A percentile compares a stretch with the other conserved stretches of the same genome.
Evolutionary conservation across 2,113 vertebrate genomes (phyloP).

Genomic region (Azemiops feae): DNA sequence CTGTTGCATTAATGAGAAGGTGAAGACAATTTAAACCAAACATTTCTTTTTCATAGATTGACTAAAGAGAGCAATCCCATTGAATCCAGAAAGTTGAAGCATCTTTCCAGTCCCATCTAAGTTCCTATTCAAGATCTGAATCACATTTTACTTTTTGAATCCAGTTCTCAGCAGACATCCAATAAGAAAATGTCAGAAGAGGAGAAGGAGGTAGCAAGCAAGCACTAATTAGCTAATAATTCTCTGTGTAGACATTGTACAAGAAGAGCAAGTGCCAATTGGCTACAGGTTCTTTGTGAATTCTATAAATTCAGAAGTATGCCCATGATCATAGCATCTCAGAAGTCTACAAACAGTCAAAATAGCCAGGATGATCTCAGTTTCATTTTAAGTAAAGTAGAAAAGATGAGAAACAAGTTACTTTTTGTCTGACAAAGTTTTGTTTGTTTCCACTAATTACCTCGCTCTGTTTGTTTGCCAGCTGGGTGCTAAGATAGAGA

Average conservation of each 20-base stretch:
- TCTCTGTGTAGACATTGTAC: not conserved
- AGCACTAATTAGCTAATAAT: not conserved
- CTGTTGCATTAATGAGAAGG: not conserved
- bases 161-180: not conserved
- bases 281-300: not conserved
- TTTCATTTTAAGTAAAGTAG: not conserved
- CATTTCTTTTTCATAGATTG: not conserved
- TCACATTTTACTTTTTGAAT: not conserved
- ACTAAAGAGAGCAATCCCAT: not conserved
- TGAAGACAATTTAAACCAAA: not conserved
- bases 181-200: not conserved
- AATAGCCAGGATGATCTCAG: not conserved
- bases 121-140: not conserved
- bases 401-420: not conserved
- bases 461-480: not conserved
- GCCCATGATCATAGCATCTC: not conserved
- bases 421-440: not conserved
- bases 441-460: not conserved
- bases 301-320: not conserved
- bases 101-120: not conserved
- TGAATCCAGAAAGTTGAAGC: not conserved
- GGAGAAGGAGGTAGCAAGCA: not conserved
- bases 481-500: not conserved
- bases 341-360: not conserved
- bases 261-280: not conserved